Conservation (phyloP, 2,797 vertebrate genomes). For the Catostomus latipinnis region DNA sequence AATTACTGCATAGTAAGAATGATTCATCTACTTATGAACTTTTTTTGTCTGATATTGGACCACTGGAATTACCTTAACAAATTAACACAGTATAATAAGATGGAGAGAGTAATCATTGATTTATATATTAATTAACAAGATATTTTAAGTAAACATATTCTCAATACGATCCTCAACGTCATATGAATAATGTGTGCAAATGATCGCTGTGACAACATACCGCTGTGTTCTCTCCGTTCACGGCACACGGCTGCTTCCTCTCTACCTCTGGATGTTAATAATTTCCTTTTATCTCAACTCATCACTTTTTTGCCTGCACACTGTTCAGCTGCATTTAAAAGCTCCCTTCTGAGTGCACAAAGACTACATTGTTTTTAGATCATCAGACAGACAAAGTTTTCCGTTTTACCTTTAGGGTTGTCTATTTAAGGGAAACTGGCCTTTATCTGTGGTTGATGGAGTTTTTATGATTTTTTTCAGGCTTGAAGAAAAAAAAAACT, state of each 20-base stretch:
- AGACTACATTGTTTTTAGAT: constrained; percentile 50
- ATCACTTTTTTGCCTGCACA: constrained; percentile 24
- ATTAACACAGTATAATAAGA: neutral
- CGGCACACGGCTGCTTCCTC: constrained; percentile 8
- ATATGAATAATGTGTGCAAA: neutral
- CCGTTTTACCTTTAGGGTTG: constrained; percentile 36
- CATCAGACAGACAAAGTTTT: constrained; percentile 46
- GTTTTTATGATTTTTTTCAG: constrained; percentile 4
- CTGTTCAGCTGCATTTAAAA: constrained; percentile 46
- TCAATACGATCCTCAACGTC: neutral
- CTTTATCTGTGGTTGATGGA: constrained; percentile 13
- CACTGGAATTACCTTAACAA: too few relatives aligned
- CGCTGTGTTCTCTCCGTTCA: constrained; percentile 12
- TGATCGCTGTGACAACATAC: constrained; percentile 21
- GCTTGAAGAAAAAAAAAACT: neutral
- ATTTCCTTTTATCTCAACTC: constrained; percentile 44
- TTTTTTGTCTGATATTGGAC: too few relatives aligned
- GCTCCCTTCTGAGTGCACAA: constrained; percentile 37
- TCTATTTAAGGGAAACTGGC: constrained; percentile 41
- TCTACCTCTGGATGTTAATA: constrained; percentile 40
- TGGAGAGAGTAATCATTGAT: neutral
- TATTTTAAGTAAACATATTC: constrained; percentile 19
- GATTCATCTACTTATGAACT: too few relatives aligned
- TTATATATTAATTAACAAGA: neutral
- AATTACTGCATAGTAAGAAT: neutral